These are phyloP conservation scores for Magallana nippona DNA, from an alignment of 2,888 invertebrate species.

Conservation along the genomic window DNA sequence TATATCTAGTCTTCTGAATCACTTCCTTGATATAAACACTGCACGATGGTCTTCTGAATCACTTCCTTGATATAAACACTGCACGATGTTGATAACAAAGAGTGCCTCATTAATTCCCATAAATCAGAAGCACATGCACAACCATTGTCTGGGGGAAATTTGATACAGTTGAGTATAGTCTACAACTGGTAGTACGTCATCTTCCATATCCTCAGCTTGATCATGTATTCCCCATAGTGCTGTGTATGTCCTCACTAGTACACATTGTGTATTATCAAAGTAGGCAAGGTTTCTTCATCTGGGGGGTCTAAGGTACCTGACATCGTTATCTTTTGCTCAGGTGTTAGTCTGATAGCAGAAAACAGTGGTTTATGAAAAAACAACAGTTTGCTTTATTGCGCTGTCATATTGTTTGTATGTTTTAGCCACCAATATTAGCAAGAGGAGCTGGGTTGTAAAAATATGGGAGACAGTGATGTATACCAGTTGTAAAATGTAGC, in stretches of 20 bases:
- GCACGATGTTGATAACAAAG: not conserved
- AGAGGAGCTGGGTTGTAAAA: not conserved
- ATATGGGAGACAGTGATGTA: not conserved
- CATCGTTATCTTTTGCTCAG: conserved; percentile 9
- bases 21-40: not conserved
- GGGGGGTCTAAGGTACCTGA: not conserved
- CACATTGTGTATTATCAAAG: not conserved
- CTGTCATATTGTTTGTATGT: not conserved
- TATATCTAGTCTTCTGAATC: conserved; percentile 1
- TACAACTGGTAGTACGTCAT: not conserved
- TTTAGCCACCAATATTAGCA: conserved; percentile 10
- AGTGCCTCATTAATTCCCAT: not conserved
- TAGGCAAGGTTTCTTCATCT: not conserved
- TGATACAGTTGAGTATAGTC: not conserved
- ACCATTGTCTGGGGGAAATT: not conserved
- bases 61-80: not conserved
- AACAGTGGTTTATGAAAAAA: conserved; percentile 27
- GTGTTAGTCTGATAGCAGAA: conserved; percentile 9
- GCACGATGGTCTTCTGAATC: not conserved
- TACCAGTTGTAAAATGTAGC: not conserved
- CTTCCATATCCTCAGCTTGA: too few relatives aligned
- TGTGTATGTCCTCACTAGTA: not conserved
- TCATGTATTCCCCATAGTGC: not conserved
- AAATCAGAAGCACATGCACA: conserved; percentile 7
- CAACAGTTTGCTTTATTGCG: not conserved